Evolutionary conservation across 2,113 vertebrate genomes (phyloP), one percentile per base, ranked within the genome.

Genomic region (Leptodactylus fuscus): DNA sequence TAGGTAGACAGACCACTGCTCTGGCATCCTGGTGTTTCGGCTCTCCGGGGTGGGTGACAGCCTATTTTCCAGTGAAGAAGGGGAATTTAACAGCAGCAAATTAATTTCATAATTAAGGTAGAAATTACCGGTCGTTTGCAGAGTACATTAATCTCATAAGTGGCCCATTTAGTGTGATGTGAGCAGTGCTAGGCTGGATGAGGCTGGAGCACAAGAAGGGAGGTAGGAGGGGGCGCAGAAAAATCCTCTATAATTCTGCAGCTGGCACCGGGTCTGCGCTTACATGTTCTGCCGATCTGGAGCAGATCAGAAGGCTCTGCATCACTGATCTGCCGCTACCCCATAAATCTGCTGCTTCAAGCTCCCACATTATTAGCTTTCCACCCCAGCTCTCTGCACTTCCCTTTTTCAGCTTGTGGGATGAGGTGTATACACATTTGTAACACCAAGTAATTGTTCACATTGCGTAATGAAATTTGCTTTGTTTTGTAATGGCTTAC

Each of bases 81-180:
- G 86, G 81, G 85, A 87, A 60, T 75, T 85, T 34, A 58, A 74
- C 62, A 81, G 82, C 83, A 76, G 83, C 82, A 83, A 87, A 88
- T 81, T 85, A 60, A 81, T 84, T 85, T 85, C 51, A 79, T 81
- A 87, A 88, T 88, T 84, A 81, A 77, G 81, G 81, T 76, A 80
- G 82, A 87, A 89, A 88, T 88, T 87, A 81, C 84, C 49, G 16
- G 48, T 87, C 74, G 55, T 87, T 85, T 88, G 70, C 82, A 73
- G 81, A 81, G 84, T 51, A 84, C 58, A 77, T 89, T 87, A 88
- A 89, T 89, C 87, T 86, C 81, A 29, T 48, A 77, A 77, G 86
- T 76, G 34, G 32, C 78, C 85, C 76, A 79, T 83, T 82, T 87
- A 81, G 87, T 74, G 73, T 53, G 85, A 87, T 86, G 76, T 82